phyloP scores from a whole-genome alignment of 2,113 vertebrate species.

The Axis porcinus region DNA sequence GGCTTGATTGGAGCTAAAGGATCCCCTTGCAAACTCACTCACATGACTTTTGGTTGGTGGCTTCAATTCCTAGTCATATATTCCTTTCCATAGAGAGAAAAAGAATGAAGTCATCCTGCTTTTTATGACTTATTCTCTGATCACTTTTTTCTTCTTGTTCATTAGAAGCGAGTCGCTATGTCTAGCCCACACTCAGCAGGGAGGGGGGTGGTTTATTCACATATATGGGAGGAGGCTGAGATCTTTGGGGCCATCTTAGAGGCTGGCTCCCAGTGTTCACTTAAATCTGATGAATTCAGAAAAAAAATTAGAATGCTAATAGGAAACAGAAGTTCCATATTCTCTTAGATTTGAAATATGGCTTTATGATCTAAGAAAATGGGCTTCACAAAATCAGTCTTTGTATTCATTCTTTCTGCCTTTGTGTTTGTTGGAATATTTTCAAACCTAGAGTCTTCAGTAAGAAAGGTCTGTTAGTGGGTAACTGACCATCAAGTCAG shows the following conservation, averaged over 20 bases:
- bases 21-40: not conserved
- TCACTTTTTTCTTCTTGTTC: not conserved
- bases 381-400: not conserved
- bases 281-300: slow-evolving; percentile 41
- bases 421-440: slow-evolving; percentile 23
- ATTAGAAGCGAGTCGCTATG: slow-evolving; percentile 32
- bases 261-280: not conserved
- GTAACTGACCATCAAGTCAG: not conserved
- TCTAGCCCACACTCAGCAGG: slow-evolving; percentile 3
- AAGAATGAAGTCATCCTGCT: slow-evolving; percentile 30
- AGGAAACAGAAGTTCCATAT: not conserved
- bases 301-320: slow-evolving; percentile 15
- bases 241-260: slow-evolving; percentile 12
- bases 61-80: not conserved
- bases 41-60: not conserved
- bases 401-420: slow-evolving; percentile 28
- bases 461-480: not conserved
- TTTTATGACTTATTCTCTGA: slow-evolving; percentile 20
- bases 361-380: slow-evolving; percentile 40
- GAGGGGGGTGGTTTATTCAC: not conserved
- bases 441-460: slow-evolving; percentile 3
- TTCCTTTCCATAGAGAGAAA: not conserved
- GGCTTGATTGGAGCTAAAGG: not conserved
- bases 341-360: slow-evolving; percentile 12
- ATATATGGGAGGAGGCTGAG: not conserved